phyloP scores from a whole-genome alignment of 2,113 vertebrate genomes.

The Alosa alosa region DNA sequence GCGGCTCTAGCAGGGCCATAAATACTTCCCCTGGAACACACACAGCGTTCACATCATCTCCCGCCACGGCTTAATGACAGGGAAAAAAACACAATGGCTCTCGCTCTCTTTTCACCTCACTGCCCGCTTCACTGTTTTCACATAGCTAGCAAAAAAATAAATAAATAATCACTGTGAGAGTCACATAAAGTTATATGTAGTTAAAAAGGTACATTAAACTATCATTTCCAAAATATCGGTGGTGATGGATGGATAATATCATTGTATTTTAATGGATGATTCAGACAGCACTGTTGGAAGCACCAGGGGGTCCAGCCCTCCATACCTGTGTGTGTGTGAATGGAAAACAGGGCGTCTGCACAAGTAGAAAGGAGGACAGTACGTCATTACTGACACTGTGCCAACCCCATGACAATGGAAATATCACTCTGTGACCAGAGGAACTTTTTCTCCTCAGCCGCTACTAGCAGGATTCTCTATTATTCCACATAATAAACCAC shows the following conservation, averaged over 20 bases:
- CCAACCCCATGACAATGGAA: slow-evolving; percentile 29
- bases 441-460: not conserved
- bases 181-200: slow-evolving; percentile 58
- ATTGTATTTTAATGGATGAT: slow-evolving; percentile 50
- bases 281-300: slow-evolving; percentile 44
- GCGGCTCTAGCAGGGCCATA: slow-evolving; percentile 91
- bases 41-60: slow-evolving; percentile 95
- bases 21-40: slow-evolving; percentile 92
- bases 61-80: slow-evolving; percentile 91
- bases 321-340: not conserved
- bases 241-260: slow-evolving; percentile 66
- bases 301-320: slow-evolving; percentile 40
- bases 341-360: not conserved
- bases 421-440: slow-evolving; percentile 16
- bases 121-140: slow-evolving; percentile 47
- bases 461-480: slow-evolving; percentile 25
- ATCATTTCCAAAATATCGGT: slow-evolving; percentile 68
- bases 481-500: slow-evolving; percentile 59
- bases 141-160: slow-evolving; percentile 39
- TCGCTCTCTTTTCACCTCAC: slow-evolving; percentile 66
- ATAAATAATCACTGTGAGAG: slow-evolving; percentile 35
- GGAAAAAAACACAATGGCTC: slow-evolving; percentile 85
- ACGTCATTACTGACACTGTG: slow-evolving; percentile 22
- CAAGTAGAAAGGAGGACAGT: not conserved
- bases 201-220: slow-evolving; percentile 63